Evolutionary conservation across 2,797 vertebrate genomes (phyloP).

Genomic region (Brotula barbata): DNA sequence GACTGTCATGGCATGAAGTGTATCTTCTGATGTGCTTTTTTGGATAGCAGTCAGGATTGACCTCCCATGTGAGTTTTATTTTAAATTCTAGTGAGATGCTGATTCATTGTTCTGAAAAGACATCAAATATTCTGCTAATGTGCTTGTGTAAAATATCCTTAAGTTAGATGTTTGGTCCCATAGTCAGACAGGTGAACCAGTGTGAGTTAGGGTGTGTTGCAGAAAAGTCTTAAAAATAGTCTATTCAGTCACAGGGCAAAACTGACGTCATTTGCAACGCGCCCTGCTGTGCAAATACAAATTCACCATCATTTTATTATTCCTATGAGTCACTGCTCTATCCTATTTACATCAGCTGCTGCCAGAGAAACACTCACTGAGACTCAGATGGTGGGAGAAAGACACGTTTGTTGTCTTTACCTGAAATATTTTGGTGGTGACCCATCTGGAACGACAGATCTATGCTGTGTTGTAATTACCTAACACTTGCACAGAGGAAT

Average conservation of each 20-base stretch:
- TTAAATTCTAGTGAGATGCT: no score
- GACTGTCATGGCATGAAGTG: no score
- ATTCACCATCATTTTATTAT: constrained; percentile 59
- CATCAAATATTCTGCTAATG: constrained; percentile 4
- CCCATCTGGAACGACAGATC: constrained; percentile 27
- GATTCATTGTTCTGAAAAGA: no score
- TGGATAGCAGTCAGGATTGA: no score
- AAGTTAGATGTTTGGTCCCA: constrained; percentile 20
- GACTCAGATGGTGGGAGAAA: constrained; percentile 44
- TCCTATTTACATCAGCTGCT: constrained; percentile 44
- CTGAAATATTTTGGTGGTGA: constrained; percentile 36
- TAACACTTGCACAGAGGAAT: background rate
- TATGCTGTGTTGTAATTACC: constrained; percentile 10
- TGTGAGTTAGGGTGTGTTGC: constrained; percentile 25
- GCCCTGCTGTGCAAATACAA: constrained; percentile 69
- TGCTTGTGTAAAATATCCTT: constrained; percentile 13
- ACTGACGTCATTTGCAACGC: constrained; percentile 41
- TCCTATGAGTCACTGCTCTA: constrained; percentile 57
- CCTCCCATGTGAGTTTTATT: no score
- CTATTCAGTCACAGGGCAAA: constrained; percentile 44
- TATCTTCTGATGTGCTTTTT: no score
- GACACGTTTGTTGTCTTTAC: constrained; percentile 46
- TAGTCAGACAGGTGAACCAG: constrained; percentile 16
- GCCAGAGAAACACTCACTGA: constrained; percentile 57
- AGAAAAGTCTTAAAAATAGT: constrained; percentile 25